phyloP scores from a whole-genome alignment of 2,888 invertebrate species.

The Metopia argyrocephala region DNA sequence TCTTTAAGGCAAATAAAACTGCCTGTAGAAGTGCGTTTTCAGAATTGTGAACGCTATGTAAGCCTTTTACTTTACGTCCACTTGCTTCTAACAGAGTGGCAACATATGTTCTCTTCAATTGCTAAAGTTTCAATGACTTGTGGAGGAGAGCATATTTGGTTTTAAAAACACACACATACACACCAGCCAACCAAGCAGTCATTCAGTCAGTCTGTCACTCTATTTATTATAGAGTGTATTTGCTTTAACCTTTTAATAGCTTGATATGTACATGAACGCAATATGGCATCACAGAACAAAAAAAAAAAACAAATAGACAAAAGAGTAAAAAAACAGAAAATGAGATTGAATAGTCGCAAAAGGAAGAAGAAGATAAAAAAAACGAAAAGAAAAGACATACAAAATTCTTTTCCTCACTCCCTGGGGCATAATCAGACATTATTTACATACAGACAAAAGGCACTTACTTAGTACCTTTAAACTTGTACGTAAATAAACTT shows the following conservation, averaged over 20 bases:
- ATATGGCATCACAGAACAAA: constrained; percentile 60
- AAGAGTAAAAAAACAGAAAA: not conserved
- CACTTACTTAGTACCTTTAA: constrained; percentile 50
- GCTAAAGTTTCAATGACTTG: not conserved
- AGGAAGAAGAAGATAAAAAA: no score
- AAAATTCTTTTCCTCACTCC: no score
- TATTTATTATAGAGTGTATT: constrained; percentile 49
- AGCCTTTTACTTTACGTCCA: constrained; percentile 20
- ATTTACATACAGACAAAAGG: constrained; percentile 60
- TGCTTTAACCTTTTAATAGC: constrained; percentile 63
- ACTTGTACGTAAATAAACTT: constrained; percentile 12
- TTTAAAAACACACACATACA: constrained; percentile 38
- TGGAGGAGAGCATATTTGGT: constrained; percentile 9
- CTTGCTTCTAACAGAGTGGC: constrained; percentile 11
- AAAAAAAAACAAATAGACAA: constrained; percentile 42
- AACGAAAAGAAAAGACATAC: constrained; percentile 42
- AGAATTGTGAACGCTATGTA: constrained; percentile 26
- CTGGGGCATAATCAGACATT: constrained; percentile 56
- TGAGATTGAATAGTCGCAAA: not conserved
- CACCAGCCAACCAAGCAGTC: no score
- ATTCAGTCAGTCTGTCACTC: constrained; percentile 26
- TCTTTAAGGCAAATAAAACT: constrained; percentile 35
- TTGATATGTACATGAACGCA: constrained; percentile 62
- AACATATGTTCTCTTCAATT: constrained; percentile 41
- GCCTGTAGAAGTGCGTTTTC: constrained; percentile 36